Evolutionary conservation across 2,888 invertebrate genomes (phyloP).

Genomic region (Archips xylosteana): DNA sequence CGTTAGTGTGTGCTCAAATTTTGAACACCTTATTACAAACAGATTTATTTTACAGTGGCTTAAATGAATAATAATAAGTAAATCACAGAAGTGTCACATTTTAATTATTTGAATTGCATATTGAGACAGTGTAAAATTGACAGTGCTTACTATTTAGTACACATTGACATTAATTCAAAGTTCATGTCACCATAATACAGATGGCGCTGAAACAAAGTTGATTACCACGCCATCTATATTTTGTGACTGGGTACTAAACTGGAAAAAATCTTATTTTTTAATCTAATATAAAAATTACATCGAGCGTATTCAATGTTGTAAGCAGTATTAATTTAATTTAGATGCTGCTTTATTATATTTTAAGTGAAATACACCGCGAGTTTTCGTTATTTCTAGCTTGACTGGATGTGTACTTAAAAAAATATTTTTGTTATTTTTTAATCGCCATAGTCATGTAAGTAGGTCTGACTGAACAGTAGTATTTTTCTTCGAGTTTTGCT

Average conservation of each 20-base stretch:
- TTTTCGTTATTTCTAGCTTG: slow-evolving; percentile 27
- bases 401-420: slow-evolving; percentile 15
- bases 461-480: not conserved
- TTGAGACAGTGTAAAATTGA: not conserved
- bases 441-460: not conserved
- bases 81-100: too few relatives aligned
- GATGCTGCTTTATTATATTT: slow-evolving; percentile 25
- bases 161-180: not conserved
- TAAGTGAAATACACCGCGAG: not conserved
- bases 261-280: slow-evolving; percentile 7
- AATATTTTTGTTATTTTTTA: not conserved
- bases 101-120: not conserved
- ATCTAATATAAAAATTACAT: slow-evolving; percentile 26
- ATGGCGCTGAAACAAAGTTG: slow-evolving; percentile 5
- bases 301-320: slow-evolving; percentile 53
- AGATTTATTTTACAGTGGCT: too few relatives aligned
- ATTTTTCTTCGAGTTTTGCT: not conserved
- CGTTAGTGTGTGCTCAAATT: too few relatives aligned
- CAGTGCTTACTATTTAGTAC: not conserved
- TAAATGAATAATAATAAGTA: too few relatives aligned
- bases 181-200: not conserved
- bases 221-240: not conserved
- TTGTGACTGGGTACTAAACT: not conserved
- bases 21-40: too few relatives aligned
- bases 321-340: slow-evolving; percentile 54